Conservation (phyloP, 2,888 invertebrate species). For the Orthosia gothica region DNA sequence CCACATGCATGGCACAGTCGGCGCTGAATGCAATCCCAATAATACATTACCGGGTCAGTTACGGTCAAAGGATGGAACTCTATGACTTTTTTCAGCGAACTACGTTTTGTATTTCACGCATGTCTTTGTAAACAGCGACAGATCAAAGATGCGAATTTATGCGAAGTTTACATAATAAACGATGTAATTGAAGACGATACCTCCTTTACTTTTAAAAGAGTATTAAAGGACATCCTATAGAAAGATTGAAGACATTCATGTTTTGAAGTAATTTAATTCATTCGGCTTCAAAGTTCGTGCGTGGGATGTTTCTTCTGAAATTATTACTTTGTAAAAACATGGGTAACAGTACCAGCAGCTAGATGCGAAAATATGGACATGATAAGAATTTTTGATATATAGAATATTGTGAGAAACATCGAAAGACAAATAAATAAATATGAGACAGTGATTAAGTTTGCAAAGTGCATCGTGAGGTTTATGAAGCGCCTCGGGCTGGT, state of each 20-base stretch:
- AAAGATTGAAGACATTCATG: constrained; percentile 31
- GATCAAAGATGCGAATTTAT: constrained; percentile 73
- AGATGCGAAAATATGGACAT: constrained; percentile 3
- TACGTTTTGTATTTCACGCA: constrained; percentile 80
- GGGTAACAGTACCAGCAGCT: neutral
- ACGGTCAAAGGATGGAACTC: constrained; percentile 84
- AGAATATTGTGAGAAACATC: neutral
- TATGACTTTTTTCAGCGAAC: constrained; percentile 72
- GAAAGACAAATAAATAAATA: constrained; percentile 10
- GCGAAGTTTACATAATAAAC: constrained; percentile 39
- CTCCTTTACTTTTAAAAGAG: constrained; percentile 36
- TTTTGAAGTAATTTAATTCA: constrained; percentile 48
- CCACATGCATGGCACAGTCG: constrained; percentile 76
- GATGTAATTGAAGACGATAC: constrained; percentile 35
- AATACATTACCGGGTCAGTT: constrained; percentile 79
- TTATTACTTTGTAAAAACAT: constrained; percentile 17
- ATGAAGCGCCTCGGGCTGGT: constrained; percentile 69
- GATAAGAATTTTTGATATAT: neutral
- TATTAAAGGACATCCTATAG: constrained; percentile 24
- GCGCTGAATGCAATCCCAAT: constrained; percentile 84
- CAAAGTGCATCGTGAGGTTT: constrained; percentile 55
- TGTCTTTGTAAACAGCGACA: constrained; percentile 77
- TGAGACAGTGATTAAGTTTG: constrained; percentile 48
- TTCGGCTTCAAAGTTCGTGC: constrained; percentile 34
- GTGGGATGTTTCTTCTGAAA: constrained; percentile 28